A percentile compares a stretch with the other conserved stretches of the same genome.
Evolutionary conservation across 2,797 vertebrate species (phyloP).

Genomic region (Nasua narica): DNA sequence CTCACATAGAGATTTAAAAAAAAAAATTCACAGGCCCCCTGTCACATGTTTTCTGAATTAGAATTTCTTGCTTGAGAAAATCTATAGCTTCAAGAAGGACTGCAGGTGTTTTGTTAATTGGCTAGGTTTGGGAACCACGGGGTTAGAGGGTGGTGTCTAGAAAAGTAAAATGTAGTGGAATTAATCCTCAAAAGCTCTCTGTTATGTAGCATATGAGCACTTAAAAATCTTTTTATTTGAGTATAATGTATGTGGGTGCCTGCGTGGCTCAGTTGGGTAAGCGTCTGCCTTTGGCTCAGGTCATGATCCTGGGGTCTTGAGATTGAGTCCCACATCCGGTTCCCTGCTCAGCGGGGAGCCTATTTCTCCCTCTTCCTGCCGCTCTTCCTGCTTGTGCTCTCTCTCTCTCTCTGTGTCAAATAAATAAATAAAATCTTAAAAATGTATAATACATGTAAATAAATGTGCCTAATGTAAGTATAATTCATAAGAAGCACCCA

Average conservation of each 20-base stretch:
- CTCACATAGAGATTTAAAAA: background rate
- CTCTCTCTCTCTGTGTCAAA: background rate
- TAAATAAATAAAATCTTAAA: background rate
- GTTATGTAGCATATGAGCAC: background rate
- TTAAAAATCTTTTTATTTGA: background rate
- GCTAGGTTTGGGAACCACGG: background rate
- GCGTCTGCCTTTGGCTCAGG: background rate
- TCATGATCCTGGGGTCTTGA: background rate
- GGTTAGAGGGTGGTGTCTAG: background rate
- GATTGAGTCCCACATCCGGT: no score
- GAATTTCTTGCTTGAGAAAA: slow-evolving; percentile 8
- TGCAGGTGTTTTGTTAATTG: background rate
- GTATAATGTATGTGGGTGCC: background rate
- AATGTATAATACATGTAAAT: background rate
- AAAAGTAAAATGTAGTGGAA: background rate
- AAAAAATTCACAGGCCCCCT: background rate
- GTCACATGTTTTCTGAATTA: background rate
- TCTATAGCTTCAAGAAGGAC: background rate
- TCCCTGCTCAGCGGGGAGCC: no score
- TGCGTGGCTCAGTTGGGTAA: background rate
- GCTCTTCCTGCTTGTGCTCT: no score
- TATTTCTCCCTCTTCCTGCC: no score
- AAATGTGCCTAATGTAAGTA: background rate
- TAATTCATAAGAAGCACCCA: background rate
- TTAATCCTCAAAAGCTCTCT: background rate